phyloP scores from a whole-genome alignment of 2,888 invertebrate species.

The Drymonia ruficornis region DNA sequence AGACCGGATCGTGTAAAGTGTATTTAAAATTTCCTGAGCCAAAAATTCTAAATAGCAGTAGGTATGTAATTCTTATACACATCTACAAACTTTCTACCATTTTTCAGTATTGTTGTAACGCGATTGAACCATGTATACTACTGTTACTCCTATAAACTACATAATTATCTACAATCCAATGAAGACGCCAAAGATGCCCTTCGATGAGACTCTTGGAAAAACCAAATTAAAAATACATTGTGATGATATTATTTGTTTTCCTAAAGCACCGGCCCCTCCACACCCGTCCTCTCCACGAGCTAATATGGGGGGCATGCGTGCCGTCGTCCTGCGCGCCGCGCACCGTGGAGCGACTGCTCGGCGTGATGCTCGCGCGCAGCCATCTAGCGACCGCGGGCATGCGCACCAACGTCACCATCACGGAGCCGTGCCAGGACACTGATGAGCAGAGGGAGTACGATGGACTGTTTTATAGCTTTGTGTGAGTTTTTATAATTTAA shows the following conservation, averaged over 20 bases:
- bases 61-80: too few species aligned
- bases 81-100: too few species aligned
- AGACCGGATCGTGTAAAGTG: too few species aligned
- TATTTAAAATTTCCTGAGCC: too few species aligned
- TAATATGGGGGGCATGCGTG: slow-evolving; percentile 84
- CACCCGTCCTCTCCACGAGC: slow-evolving; percentile 61
- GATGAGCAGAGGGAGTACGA: slow-evolving; percentile 51
- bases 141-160: too few species aligned
- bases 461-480: slow-evolving; percentile 58
- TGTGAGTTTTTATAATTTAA: neutral
- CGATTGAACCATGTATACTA: too few species aligned
- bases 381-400: slow-evolving; percentile 70
- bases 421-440: slow-evolving; percentile 60
- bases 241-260: neutral
- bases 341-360: slow-evolving; percentile 61
- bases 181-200: too few species aligned
- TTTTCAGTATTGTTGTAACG: too few species aligned
- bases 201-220: too few species aligned
- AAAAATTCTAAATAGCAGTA: too few species aligned
- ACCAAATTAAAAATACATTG: too few species aligned
- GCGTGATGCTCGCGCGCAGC: slow-evolving; percentile 64
- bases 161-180: too few species aligned
- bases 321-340: slow-evolving; percentile 72
- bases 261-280: slow-evolving; percentile 58
- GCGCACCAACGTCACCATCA: slow-evolving; percentile 55